Evolutionary conservation across 2,888 invertebrate species (phyloP), one percentile per base, ranked within the genome.

Genomic region (Apodemia duryi): DNA sequence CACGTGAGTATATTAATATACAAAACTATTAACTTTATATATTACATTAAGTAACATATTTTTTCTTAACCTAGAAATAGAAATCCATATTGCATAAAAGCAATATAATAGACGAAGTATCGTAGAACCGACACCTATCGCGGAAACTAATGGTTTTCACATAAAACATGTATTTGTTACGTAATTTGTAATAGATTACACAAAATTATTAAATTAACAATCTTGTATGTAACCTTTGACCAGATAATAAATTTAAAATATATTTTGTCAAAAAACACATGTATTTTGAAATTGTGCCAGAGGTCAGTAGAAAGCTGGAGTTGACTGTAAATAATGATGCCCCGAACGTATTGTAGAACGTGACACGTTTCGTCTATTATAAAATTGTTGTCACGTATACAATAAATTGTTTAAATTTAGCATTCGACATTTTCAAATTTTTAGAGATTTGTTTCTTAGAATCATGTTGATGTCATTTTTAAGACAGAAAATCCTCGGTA

Each of bases 281-380:
- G 68, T 60, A 72, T 91, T 86, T 81, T 80, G 83, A 77, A 90
- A 91, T 75, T 77, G 67, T 84, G 86, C 71, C 82, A 81, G 72
- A 80, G 86, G 86, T 85, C 91, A 91, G 84, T 88, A 92, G 91
- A 92, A 92, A 93, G 84, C 75, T 72, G 60, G 66, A 70, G 70
- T 75, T 68, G 68, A 67, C 65, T 67, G 70, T 66, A 71, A 71
- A 74, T 71, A 70, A 72, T 69, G 70, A 71, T 69, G 67, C 65
- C 61, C 67, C 65, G 64, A 65, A 72, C 65, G 68, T 69, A 68
- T 73, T 72, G 43, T 69, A 69, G 66, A 70, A 72, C 71, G 71
- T 74, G 74, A 70, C 69, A 67, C 66, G 64, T 65, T 60, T 67
- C 67, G 67, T 63, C 63, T 52, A 64, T 65, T 68, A 69, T 66